phyloP scores from a whole-genome alignment of 2,113 vertebrate species.

The Zosterops pallidus region DNA sequence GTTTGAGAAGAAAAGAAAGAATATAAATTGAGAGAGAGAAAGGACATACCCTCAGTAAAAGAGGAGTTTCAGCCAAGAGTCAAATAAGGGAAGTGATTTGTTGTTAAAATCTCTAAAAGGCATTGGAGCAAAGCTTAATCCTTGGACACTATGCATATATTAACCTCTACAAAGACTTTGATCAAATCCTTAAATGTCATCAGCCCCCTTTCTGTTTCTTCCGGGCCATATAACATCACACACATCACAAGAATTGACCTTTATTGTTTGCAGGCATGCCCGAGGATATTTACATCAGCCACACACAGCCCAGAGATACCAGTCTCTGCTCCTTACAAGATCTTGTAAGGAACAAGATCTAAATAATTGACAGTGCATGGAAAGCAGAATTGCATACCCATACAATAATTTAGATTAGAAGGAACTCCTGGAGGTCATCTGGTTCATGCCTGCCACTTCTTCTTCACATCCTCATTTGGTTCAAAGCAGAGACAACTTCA shows the following conservation, averaged over 20 bases:
- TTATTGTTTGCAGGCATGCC: conserved; percentile 11
- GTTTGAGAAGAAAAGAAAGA: not conserved
- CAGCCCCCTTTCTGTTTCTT: not conserved
- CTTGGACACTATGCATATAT: conserved; percentile 5
- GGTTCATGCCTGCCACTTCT: not conserved
- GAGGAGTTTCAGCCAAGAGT: not conserved
- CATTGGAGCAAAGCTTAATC: conserved; percentile 15
- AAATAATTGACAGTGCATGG: not conserved
- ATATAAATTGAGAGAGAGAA: not conserved
- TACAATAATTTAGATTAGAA: not conserved
- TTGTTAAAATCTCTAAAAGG: conserved; percentile 3
- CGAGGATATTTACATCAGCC: not conserved
- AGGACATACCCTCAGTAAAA: not conserved
- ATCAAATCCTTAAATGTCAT: conserved; percentile 44
- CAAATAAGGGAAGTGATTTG: not conserved
- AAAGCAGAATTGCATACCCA: not conserved
- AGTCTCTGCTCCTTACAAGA: not conserved
- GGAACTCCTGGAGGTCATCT: not conserved
- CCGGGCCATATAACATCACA: conserved; percentile 25
- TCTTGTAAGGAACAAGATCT: not conserved
- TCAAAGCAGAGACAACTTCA: not conserved
- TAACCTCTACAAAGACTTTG: conserved; percentile 40
- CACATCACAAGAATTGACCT: not conserved
- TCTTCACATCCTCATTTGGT: not conserved
- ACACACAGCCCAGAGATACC: not conserved